phyloP scores from a whole-genome alignment of 2,113 vertebrate species.

The Marcusenius ussheri region DNA sequence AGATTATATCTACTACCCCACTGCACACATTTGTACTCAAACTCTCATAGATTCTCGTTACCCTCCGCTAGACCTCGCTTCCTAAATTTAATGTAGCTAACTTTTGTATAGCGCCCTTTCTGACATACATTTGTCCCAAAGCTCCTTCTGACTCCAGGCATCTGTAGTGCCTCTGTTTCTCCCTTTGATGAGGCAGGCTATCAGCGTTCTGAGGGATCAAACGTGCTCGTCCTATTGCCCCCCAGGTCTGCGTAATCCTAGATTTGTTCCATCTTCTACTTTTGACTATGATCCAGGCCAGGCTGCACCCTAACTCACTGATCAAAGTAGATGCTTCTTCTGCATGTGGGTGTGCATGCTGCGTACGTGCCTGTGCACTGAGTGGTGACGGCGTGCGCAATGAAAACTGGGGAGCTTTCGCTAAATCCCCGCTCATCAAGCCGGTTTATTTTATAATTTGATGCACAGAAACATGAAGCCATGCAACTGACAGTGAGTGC shows the following conservation, averaged over 20 bases:
- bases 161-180: not conserved
- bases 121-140: not conserved
- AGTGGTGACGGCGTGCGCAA: not conserved
- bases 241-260: constrained; percentile 44
- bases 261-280: constrained; percentile 44
- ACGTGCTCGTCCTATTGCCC: constrained; percentile 37
- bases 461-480: not conserved
- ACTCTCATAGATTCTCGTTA: no score
- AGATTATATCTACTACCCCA: not conserved
- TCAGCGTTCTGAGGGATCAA: constrained; percentile 38
- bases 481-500: not conserved
- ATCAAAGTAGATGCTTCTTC: constrained; percentile 41
- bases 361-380: constrained; percentile 9
- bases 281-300: constrained; percentile 29
- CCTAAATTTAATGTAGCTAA: not conserved
- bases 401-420: not conserved
- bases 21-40: not conserved
- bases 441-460: not conserved
- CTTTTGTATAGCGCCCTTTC: not conserved
- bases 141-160: not conserved
- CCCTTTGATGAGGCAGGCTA: constrained; percentile 50
- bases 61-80: not conserved
- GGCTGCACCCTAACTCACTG: constrained; percentile 28
- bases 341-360: constrained; percentile 26
- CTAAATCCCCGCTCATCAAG: not conserved